A percentile compares a stretch with the other conserved stretches of the same genome.
These are phyloP conservation scores for Neosilurus mollespiculum DNA, from an alignment of 2,797 vertebrate genomes.

Conservation along the genomic window DNA sequence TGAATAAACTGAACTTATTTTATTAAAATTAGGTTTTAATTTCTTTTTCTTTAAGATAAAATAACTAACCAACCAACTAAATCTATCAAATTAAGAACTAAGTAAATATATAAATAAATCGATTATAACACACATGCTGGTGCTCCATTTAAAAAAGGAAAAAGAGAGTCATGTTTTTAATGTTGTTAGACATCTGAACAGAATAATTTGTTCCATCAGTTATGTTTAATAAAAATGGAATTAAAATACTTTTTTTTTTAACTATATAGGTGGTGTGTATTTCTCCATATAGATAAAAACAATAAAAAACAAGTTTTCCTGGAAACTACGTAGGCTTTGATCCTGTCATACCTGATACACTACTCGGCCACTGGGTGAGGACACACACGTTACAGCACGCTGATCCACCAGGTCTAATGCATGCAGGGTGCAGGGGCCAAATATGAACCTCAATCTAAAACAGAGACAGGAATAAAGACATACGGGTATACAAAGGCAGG, in stretches of 20 bases:
- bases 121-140: too few relatives aligned
- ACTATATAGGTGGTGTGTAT: neutral
- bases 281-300: neutral
- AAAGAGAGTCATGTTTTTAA: too few relatives aligned
- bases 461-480: conserved; percentile 23
- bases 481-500: neutral
- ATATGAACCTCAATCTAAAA: conserved; percentile 87
- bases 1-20: too few relatives aligned
- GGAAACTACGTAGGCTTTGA: neutral
- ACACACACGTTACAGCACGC: conserved; percentile 78
- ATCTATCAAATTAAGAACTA: too few relatives aligned
- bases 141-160: neutral
- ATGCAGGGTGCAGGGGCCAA: conserved; percentile 83
- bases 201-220: neutral
- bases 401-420: conserved; percentile 91
- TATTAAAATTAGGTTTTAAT: too few relatives aligned
- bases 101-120: too few relatives aligned
- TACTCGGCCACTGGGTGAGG: conserved; percentile 84
- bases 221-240: neutral
- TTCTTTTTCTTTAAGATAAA: too few relatives aligned
- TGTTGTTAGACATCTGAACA: neutral
- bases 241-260: neutral
- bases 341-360: conserved; percentile 80
- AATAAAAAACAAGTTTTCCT: neutral
- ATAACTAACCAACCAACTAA: too few relatives aligned